These are phyloP conservation scores for Xenus cinereus DNA, from an alignment of 2,113 vertebrate genomes.

Conservation along the genomic window DNA sequence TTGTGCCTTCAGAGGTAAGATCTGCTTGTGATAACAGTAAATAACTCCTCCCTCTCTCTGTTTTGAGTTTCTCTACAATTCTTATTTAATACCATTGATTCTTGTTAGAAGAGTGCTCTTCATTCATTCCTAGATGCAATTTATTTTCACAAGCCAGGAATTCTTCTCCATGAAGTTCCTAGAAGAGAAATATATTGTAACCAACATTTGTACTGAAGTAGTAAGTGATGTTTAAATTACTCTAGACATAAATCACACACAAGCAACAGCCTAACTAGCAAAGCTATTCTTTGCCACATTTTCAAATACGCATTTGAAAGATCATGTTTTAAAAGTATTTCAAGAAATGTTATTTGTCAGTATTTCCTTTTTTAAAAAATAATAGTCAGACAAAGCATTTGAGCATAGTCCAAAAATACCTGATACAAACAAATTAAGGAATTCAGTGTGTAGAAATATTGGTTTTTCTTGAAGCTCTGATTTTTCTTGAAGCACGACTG, in stretches of 20 bases:
- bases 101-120: neutral
- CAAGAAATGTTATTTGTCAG: neutral
- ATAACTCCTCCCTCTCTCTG: neutral
- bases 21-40: neutral
- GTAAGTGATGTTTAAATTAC: neutral
- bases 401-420: neutral
- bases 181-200: conserved; percentile 28
- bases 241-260: neutral
- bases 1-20: neutral
- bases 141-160: conserved; percentile 33
- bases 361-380: neutral
- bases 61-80: neutral
- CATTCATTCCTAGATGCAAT: neutral
- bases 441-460: neutral
- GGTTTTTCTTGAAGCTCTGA: neutral
- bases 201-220: neutral
- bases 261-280: neutral
- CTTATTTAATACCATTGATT: conserved; percentile 63
- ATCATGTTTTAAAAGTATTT: neutral
- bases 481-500: neutral
- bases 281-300: neutral
- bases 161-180: conserved; percentile 66
- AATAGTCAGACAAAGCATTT: neutral
- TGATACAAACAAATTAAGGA: neutral
- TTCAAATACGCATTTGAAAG: neutral